Evolutionary conservation across 2,888 invertebrate species (phyloP), one percentile per base, ranked within the genome.

Genomic region (Siphonodentalium dalli): DNA sequence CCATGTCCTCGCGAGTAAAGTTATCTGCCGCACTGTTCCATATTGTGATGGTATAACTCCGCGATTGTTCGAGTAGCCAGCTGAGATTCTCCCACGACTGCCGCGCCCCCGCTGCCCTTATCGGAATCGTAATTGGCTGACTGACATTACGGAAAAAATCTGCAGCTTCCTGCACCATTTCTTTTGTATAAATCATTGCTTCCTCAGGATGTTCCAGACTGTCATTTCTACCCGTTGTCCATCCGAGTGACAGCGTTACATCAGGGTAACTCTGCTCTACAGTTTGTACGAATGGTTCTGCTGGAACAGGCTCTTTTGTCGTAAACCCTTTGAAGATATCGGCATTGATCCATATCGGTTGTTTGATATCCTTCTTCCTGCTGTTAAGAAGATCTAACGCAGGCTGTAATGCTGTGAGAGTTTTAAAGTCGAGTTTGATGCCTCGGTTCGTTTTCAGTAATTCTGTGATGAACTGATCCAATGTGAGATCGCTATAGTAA

Each of bases 391-490:
- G 60, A 28, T 66, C 43, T 15, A 83, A 57, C 6, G 75, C 71
- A 1, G 78, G 75, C 45, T 71, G 71, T 1, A 83, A 89, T 0
- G 88, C 90, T 27, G 88, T 88, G 27, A 88, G 87, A 1, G 86
- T 85, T 80, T 94, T 94, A 75, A 93, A 93, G 81, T 94, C 93
- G 43, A 94, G 83, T 78, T 94, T 94, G 1, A 92, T 87, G 0
- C 93, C 67, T 39, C 85, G 82, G 34, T 51, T 59, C 6, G 72
- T 69, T 11, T 82, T 78, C 13, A 86, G 79, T 34, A 89, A 87
- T 1, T 83, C 82, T 2, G 83, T 77, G 7, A 94, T 80, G 83
- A 93, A 94, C 26, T 87, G 85, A 1, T 87, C 83, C 20, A 94
- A 84, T 2, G 89, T 87, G 31, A 93, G 84, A 81, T 93, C 91